Evolutionary conservation across 2,888 invertebrate species (phyloP).

Genomic region (Mesochorus sp.): DNA sequence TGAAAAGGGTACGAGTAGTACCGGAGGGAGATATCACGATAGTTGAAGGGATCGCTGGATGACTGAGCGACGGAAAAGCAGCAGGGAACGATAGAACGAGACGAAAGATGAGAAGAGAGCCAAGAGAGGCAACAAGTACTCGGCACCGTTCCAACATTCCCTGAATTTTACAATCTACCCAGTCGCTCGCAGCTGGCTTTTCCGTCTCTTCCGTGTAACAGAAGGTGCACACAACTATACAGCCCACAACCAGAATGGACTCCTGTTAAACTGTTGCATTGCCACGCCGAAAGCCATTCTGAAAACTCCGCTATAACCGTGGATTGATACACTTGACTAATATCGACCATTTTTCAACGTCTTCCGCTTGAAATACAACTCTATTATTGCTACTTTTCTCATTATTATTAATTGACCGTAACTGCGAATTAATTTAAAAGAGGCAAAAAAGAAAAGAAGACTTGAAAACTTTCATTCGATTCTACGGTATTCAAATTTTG

Average conservation of each 20-base stretch:
- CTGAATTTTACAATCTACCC: constrained; percentile 57
- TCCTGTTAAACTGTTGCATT: constrained; percentile 61
- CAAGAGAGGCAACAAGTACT: constrained; percentile 70
- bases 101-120: constrained; percentile 19
- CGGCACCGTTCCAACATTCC: constrained; percentile 66
- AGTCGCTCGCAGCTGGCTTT: constrained; percentile 31
- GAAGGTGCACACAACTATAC: background rate
- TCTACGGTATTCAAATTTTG: no score
- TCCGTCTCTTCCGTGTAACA: constrained; percentile 29
- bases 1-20: constrained; percentile 1
- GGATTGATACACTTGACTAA: background rate
- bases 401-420: no score
- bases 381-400: background rate
- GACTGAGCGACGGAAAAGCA: constrained; percentile 16
- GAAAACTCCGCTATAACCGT: background rate
- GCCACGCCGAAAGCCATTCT: constrained; percentile 22
- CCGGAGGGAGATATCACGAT: constrained; percentile 13
- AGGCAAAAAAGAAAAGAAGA: no score
- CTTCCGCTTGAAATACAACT: background rate
- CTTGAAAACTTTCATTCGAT: no score
- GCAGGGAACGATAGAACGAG: constrained; percentile 34
- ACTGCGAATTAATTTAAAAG: no score
- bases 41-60: constrained; percentile 15
- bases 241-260: constrained; percentile 41
- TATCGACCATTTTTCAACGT: background rate